phyloP scores from a whole-genome alignment of 2,797 vertebrate genomes.

The Gephyroberyx darwinii region DNA sequence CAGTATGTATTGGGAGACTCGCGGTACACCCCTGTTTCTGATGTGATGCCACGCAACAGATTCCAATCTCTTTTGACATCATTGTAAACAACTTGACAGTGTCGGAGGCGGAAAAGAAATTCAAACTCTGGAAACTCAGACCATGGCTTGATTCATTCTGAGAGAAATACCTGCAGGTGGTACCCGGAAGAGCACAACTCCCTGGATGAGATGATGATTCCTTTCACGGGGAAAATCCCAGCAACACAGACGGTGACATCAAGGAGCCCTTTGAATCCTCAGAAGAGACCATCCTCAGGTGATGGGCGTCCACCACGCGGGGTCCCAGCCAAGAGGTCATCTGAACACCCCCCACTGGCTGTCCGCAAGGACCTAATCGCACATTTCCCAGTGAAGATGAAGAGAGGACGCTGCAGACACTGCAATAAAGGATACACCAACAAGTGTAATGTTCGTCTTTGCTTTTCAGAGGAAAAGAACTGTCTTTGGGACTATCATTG shows the following conservation, averaged over 20 bases:
- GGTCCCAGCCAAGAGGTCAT: no score
- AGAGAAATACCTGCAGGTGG: constrained; percentile 26
- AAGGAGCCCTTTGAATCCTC: no score
- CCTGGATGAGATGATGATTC: constrained; percentile 38
- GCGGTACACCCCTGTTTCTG: constrained; percentile 7
- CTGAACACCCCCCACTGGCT: not conserved
- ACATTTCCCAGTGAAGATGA: constrained; percentile 8
- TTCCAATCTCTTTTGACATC: constrained; percentile 41
- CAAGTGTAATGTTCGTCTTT: not conserved
- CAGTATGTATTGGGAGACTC: constrained; percentile 13
- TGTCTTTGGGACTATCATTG: no score
- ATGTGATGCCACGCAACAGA: constrained; percentile 33
- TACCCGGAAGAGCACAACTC: constrained; percentile 39
- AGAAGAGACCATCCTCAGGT: no score
- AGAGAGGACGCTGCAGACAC: constrained; percentile 2
- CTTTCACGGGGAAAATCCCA: constrained; percentile 22
- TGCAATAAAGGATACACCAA: constrained; percentile 8
- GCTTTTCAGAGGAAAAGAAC: no score
- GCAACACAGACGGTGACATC: not conserved
- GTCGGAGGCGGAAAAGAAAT: constrained; percentile 14
- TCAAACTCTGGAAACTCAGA: constrained; percentile 48
- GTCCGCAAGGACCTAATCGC: not conserved
- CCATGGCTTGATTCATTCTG: constrained; percentile 34
- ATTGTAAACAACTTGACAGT: constrained; percentile 29
- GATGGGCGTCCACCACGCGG: no score